These are phyloP conservation scores for Pachliopta kotzebuea DNA, from an alignment of 2,888 invertebrate genomes.

Conservation along the genomic window DNA sequence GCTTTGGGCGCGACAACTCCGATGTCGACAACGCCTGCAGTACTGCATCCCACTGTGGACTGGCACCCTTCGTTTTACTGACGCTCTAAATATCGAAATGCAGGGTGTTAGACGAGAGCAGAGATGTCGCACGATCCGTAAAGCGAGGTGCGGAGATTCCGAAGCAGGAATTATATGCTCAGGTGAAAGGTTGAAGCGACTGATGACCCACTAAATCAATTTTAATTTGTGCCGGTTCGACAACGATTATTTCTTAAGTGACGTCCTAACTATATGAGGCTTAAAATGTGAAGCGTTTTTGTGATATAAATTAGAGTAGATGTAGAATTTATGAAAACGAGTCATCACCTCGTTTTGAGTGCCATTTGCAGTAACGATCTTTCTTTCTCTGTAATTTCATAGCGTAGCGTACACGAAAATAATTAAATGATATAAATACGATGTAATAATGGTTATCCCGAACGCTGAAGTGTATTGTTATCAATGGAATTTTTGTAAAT, in stretches of 20 bases:
- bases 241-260: conserved; percentile 45
- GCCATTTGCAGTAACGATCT: conserved; percentile 68
- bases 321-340: conserved; percentile 58
- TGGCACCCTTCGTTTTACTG: conserved; percentile 82
- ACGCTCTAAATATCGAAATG: conserved; percentile 43
- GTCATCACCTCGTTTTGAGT: conserved; percentile 66
- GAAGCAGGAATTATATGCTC: conserved; percentile 32
- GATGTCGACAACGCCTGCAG: conserved; percentile 50
- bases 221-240: conserved; percentile 47
- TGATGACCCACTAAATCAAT: conserved; percentile 44
- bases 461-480: conserved; percentile 28
- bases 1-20: conserved; percentile 70
- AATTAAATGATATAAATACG: conserved; percentile 54
- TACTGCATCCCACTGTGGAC: conserved; percentile 67
- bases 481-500: conserved; percentile 44
- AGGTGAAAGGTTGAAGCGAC: conserved; percentile 35
- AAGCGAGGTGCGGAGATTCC: conserved; percentile 39
- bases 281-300: conserved; percentile 70
- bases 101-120: conserved; percentile 38
- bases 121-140: conserved; percentile 37
- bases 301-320: conserved; percentile 74
- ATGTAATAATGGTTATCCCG: conserved; percentile 37
- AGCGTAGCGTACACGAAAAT: conserved; percentile 59
- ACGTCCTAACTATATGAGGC: conserved; percentile 56
- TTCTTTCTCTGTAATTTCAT: conserved; percentile 53